Conservation (phyloP, 2,888 invertebrate genomes). For the Acleris holmiana region DNA sequence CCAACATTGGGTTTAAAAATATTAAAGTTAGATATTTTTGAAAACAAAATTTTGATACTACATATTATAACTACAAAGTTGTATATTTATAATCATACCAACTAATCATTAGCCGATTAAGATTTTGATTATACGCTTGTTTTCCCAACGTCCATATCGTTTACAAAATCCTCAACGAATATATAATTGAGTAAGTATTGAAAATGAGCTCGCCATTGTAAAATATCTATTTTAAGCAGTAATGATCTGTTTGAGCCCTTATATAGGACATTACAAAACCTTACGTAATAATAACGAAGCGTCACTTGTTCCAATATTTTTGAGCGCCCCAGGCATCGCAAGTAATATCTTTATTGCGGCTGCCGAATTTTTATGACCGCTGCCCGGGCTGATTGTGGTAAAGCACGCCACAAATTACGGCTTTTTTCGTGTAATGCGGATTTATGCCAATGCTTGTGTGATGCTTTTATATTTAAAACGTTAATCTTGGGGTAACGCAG, state of each 20-base stretch:
- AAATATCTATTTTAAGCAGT: not conserved
- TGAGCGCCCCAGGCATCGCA: conserved; percentile 48
- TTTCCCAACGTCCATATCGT: too few relatives aligned
- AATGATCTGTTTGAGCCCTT: not conserved
- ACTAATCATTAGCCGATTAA: too few relatives aligned
- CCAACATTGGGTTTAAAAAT: too few relatives aligned
- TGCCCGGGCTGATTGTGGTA: conserved; percentile 56
- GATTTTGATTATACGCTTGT: too few relatives aligned
- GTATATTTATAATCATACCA: too few relatives aligned
- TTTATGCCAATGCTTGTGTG: conserved; percentile 43
- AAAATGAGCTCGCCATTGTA: too few relatives aligned
- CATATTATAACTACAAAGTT: too few relatives aligned
- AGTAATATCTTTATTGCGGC: conserved; percentile 68
- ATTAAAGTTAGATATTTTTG: too few relatives aligned
- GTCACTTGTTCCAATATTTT: conserved; percentile 39
- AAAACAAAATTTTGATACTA: too few relatives aligned
- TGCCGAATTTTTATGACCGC: conserved; percentile 64
- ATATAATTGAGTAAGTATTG: too few relatives aligned
- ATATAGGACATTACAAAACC: not conserved
- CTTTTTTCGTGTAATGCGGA: conserved; percentile 48
- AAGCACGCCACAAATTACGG: conserved; percentile 54
- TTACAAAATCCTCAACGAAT: too few relatives aligned
- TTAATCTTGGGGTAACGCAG: conserved; percentile 16
- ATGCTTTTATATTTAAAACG: conserved; percentile 25
- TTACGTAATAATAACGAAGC: conserved; percentile 1